A percentile compares a stretch with the other conserved stretches of the same genome.
phyloP scores from a whole-genome alignment of 2,888 invertebrate species.

The Callinectes sapidus region DNA sequence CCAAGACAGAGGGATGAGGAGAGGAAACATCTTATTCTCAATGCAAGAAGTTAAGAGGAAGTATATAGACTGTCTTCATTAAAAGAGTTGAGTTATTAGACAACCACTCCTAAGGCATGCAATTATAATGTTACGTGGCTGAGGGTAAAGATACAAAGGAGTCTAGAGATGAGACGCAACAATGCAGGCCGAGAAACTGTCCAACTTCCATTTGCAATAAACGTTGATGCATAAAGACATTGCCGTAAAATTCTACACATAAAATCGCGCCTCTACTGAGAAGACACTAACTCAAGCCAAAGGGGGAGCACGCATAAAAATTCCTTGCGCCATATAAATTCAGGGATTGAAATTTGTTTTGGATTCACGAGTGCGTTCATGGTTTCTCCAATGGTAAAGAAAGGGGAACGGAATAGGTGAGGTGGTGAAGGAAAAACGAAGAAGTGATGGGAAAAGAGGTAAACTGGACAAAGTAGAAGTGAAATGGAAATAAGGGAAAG shows the following conservation, averaged over 20 bases:
- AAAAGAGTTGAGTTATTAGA: background rate
- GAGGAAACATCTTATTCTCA: background rate
- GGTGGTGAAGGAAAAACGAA: background rate
- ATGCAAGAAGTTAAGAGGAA: background rate
- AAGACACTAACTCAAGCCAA: conserved; percentile 41
- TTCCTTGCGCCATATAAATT: conserved; percentile 52
- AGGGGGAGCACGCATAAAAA: conserved; percentile 47
- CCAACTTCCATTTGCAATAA: conserved; percentile 47
- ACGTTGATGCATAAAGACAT: conserved; percentile 43
- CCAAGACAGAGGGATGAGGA: background rate
- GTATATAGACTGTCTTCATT: background rate
- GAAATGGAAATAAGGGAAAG: background rate
- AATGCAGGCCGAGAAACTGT: background rate
- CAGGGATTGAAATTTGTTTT: conserved; percentile 52
- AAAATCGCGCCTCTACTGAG: conserved; percentile 45
- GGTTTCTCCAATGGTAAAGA: conserved; percentile 51
- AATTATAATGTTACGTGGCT: background rate
- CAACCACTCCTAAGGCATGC: background rate
- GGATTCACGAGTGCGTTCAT: conserved; percentile 49
- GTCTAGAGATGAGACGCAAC: background rate
- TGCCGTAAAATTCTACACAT: conserved; percentile 47
- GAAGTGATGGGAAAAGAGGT: background rate
- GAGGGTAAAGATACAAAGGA: background rate
- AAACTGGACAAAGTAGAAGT: background rate
- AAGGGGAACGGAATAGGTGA: background rate